Base-by-base conservation (phyloP, 2,888 invertebrate genomes). In the Neoaliturus tenellus region DNA sequence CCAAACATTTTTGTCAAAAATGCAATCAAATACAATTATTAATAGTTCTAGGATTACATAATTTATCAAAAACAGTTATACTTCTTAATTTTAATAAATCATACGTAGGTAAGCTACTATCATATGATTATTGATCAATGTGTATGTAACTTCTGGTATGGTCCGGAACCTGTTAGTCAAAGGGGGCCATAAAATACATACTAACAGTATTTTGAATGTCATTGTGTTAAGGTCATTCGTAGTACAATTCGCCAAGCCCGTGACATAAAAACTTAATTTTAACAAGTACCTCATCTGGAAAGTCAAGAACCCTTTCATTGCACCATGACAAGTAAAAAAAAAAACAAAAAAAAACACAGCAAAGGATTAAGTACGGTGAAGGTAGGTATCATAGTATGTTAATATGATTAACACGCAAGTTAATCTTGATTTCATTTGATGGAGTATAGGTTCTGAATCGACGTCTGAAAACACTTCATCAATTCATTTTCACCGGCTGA, bases 141-240 rank as follows among this genome's bases (percentile, higher is more conserved):
- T n/a, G n/a, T n/a, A n/a, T n/a, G n/a, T n/a, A n/a, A n/a, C n/a
- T n/a, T 71, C 12, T 71, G 71, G 17, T 31, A 71, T 71, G 71
- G 71, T 71, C 71, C 71, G 1, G 71, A 71, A 71, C 25, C 71
- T 31, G 31, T 31, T 71, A 71, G 8, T 71, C 33, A 14, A 31
- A 31, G 25, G 0, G 71, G 33, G 31, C 71, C 33, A 71, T 31
- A 71, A 31, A 31, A 71, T 2, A 31, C 71, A 71, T 31, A 71
- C 17, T 71, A 3, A 6, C 71, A 71, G 31, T 14, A 5, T 5
- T 33, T 71, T 71, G 71, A 71, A 71, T 71, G 33, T 31, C 71
- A 12, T 71, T 33, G 31, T 71, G 71, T 39, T 71, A 31, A 71
- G 71, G 71, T 33, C 71, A 71, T 31, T 71, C 71, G n/a, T n/a